Evolutionary conservation across 53 echinoderm and acorn worm species (phyloP).

Genomic region (Crossaster papposus): DNA sequence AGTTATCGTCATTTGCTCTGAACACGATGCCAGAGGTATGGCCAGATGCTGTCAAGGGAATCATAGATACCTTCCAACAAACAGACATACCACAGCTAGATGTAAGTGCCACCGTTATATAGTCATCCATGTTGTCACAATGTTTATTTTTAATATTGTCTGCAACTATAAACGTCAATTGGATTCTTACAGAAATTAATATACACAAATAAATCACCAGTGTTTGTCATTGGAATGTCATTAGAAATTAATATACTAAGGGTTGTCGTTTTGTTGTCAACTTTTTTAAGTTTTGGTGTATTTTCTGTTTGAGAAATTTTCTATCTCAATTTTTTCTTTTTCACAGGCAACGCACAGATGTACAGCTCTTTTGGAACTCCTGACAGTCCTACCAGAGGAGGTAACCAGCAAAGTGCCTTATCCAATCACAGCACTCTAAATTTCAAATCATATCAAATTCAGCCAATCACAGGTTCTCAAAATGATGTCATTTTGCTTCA

Average conservation of each 20-base stretch:
- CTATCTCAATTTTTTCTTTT: background rate
- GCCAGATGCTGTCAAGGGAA: constrained; percentile 91
- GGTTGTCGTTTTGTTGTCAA: too few relatives aligned
- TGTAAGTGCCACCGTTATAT: constrained; percentile 54
- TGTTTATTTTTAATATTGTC: too few relatives aligned
- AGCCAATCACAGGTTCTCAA: background rate
- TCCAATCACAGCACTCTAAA: constrained; percentile 6
- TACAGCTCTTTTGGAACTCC: constrained; percentile 88
- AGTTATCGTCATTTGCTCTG: constrained; percentile 91
- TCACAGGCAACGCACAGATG: constrained; percentile 81
- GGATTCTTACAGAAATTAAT: too few relatives aligned
- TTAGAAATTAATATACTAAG: too few relatives aligned
- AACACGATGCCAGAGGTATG: constrained; percentile 97
- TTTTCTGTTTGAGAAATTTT: background rate
- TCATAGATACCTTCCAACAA: constrained; percentile 95
- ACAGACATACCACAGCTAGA: constrained; percentile 80
- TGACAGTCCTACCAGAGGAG: constrained; percentile 98
- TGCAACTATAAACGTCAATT: too few relatives aligned
- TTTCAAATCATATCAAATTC: background rate
- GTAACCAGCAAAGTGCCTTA: constrained; percentile 42
- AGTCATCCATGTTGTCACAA: background rate
- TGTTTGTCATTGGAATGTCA: too few relatives aligned
- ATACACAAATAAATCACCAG: too few relatives aligned
- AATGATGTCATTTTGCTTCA: background rate
- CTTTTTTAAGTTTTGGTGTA: too few relatives aligned